Conservation (phyloP, 2,888 invertebrate genomes). For the Apomyelois bistriatella region DNA sequence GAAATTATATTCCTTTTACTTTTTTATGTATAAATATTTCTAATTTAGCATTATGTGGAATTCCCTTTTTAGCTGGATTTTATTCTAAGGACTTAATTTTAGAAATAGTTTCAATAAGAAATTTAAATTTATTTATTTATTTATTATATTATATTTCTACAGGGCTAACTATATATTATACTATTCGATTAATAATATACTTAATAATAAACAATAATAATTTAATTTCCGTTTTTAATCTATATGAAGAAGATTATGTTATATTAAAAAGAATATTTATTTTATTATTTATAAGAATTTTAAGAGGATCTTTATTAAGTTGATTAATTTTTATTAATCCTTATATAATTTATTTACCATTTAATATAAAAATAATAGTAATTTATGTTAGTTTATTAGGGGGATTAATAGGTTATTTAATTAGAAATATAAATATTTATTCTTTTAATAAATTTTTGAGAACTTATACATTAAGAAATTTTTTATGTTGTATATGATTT, state of each 20-base stretch:
- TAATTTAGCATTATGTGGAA: constrained; percentile 81
- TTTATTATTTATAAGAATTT: constrained; percentile 72
- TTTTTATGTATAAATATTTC: constrained; percentile 77
- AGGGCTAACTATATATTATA: constrained; percentile 79
- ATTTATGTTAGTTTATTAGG: constrained; percentile 72
- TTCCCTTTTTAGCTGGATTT: constrained; percentile 83
- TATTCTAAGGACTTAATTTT: constrained; percentile 83
- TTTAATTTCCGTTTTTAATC: constrained; percentile 65
- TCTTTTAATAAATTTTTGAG: too few species aligned
- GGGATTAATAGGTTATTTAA: constrained; percentile 52
- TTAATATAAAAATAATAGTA: constrained; percentile 74
- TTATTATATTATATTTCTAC: constrained; percentile 78
- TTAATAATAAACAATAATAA: constrained; percentile 31
- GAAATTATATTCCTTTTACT: constrained; percentile 72
- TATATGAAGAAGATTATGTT: constrained; percentile 68
- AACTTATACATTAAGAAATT: constrained; percentile 48
- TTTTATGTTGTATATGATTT: constrained; percentile 75
- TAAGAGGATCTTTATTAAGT: constrained; percentile 75
- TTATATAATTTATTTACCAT: constrained; percentile 75
- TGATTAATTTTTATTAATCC: constrained; percentile 78
- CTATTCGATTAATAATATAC: constrained; percentile 78
- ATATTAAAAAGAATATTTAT: constrained; percentile 71
- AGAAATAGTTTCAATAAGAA: constrained; percentile 73
- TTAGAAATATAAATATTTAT: constrained; percentile 63
- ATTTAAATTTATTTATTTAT: constrained; percentile 77